Evolutionary conservation across 1,140 invertebrate genomes (phyloP), one percentile per base, ranked within the genome.

Genomic region (Episyrphus balteatus): DNA sequence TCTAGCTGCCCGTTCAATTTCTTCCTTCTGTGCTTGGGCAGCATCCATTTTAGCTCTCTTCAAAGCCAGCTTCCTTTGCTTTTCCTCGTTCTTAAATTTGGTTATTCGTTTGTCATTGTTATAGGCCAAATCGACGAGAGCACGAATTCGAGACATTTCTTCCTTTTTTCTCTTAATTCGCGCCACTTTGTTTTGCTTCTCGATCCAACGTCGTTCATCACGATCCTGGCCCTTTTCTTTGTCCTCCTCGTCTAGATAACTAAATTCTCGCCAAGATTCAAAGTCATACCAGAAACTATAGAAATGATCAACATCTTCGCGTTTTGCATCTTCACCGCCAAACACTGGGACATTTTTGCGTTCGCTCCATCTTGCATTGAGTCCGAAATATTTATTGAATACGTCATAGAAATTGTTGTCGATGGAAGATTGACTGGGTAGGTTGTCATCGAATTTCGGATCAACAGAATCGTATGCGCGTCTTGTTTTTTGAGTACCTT

Each of bases 201-300:
- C 95, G 58, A 98, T 97, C 85, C 90, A 97, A 49, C 90, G 82
- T 19, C 95, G 75, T 73, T 97, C 94, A 56, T 97, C 93, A 1
- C 94, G 81, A 72, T 88, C 92, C 70, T 93, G 86, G 5, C 93
- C 96, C 64, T 91, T 93, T 64, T 97, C 92, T 69, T 98, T 98
- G 55, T 98, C 94, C 67, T 98, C 96, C 72, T 98, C 93, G 70
- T 99, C 96, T 47, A 97, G 70, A 69, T 99, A 99, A n/a, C 94
- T 98, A 74, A 88, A 99, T 61, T 99, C 96, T 53, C 96, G 75
- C 96, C 96, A 99, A 0, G 95, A 98, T 55, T 98, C 92, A 73
- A 98, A 99, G 54, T 92, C 82, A 68, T 97, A 98, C 92, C 93
- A 96, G 70, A 91, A 91, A 34, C 81, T 79, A 65, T 92, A 92